These are phyloP conservation scores for Anser cygnoides DNA, from an alignment of 2,113 vertebrate species.

Conservation along the genomic window DNA sequence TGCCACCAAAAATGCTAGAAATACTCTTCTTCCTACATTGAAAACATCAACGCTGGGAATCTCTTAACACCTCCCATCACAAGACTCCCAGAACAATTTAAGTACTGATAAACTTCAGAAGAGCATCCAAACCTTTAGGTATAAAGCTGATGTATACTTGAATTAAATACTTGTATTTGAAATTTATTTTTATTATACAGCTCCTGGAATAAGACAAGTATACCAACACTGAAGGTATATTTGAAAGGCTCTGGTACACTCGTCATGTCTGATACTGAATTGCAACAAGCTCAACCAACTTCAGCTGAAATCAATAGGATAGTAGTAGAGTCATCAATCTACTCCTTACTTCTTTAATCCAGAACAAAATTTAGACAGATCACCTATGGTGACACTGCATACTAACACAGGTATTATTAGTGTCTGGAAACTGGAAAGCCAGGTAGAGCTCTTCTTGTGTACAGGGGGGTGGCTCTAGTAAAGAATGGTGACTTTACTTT, in stretches of 20 bases:
- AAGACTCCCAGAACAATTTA: slow-evolving; percentile 20
- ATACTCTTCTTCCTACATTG: background rate
- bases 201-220: background rate
- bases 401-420: background rate
- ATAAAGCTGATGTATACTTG: background rate
- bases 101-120: background rate
- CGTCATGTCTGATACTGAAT: background rate
- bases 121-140: background rate
- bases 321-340: slow-evolving; percentile 15
- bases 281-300: background rate
- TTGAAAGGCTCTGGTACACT: background rate
- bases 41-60: slow-evolving; percentile 5
- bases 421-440: background rate
- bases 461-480: background rate
- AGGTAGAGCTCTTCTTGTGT: background rate
- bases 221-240: background rate
- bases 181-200: slow-evolving; percentile 17
- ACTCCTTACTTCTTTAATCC: slow-evolving; percentile 12
- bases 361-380: slow-evolving; percentile 1
- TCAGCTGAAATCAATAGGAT: slow-evolving; percentile 33
- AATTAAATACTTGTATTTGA: background rate
- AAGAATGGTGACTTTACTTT: background rate
- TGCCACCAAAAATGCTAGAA: background rate
- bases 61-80: background rate
- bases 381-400: background rate